Evolutionary conservation across 2,888 invertebrate genomes (phyloP), one percentile per base, ranked within the genome.

Genomic region (Drosophila cognata): DNA sequence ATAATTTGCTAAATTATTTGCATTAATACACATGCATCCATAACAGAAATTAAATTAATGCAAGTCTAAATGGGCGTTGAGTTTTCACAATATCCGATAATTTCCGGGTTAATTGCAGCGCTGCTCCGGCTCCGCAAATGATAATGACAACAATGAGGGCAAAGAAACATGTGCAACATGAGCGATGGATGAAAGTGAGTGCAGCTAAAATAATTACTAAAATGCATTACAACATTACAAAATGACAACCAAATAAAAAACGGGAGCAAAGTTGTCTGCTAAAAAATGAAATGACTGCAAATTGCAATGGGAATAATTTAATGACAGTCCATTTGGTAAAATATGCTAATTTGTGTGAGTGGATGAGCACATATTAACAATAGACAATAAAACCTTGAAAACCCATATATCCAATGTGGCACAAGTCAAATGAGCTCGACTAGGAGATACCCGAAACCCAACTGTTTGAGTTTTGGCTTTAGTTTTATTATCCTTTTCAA

Each of bases 161-260:
- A 61, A 59, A 25, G 18, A 18, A 46, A 25, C 7, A 33, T 33
- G 33, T 10, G 16, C 63, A 71, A 59, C 63, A 55, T 35, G 31
- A 16, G 41, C 33, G 8, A 61, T 63, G 36, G 46, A 25, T 65
- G 66, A 66, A 83, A 80, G 51, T 41, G 52, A 82, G 56, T 67
- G 65, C 80, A 61, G 65, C 76, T 79, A 84, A 84, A 86, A 86
- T 88, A 86, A 86, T 86, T 86, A 88, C 79, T 75, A 82, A 88
- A 86, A 84, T 86, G 89, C 84, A 86, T 86, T 79, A 69, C 57
- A 51, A 36, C 81, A 86, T 77, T 77, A 70, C 68, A 10, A 31
- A 31, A 31, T 31, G 31, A 85, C 69, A 79, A 31, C 21, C 28
- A 25, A 46, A 35, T 48, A 51, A 51, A 31, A 21, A 63, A 59